These are phyloP conservation scores for Palaemon carinicauda DNA, from an alignment of 1,140 invertebrate species.

Conservation along the genomic window DNA sequence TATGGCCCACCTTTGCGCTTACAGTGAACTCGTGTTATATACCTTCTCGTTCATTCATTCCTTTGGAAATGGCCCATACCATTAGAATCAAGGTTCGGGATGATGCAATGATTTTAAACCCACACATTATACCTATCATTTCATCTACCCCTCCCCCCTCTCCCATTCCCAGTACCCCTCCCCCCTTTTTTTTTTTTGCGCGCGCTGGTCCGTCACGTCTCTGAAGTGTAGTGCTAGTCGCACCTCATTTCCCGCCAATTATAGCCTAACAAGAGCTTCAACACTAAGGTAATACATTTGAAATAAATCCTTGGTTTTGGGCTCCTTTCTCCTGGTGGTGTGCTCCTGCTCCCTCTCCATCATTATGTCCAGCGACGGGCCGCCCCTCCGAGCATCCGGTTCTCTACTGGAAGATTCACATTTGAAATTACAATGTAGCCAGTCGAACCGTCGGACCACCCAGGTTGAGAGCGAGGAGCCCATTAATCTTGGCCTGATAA, in stretches of 20 bases:
- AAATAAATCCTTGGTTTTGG: no score
- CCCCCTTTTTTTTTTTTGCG: neutral
- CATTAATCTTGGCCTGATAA: conserved; percentile 51
- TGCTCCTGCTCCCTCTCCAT: conserved; percentile 1
- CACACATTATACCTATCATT: no score
- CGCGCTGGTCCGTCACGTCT: neutral
- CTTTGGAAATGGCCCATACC: no score
- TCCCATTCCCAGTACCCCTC: no score
- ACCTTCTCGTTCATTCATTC: no score
- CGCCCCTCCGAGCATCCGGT: conserved; percentile 28
- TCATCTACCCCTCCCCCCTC: neutral
- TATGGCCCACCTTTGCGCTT: no score
- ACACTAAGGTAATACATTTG: no score
- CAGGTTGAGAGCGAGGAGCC: conserved; percentile 33
- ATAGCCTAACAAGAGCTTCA: neutral
- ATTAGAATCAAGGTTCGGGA: no score
- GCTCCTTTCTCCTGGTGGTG: neutral
- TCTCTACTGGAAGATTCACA: conserved; percentile 41
- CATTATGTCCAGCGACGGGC: conserved; percentile 13
- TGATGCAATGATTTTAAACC: no score
- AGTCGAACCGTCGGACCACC: conserved; percentile 26
- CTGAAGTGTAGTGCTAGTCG: neutral
- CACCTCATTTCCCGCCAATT: neutral
- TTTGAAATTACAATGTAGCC: conserved; percentile 51
- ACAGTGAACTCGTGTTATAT: no score